These are phyloP conservation scores for Paramormyrops kingsleyae DNA, from an alignment of 2,113 vertebrate genomes.

Conservation along the genomic window DNA sequence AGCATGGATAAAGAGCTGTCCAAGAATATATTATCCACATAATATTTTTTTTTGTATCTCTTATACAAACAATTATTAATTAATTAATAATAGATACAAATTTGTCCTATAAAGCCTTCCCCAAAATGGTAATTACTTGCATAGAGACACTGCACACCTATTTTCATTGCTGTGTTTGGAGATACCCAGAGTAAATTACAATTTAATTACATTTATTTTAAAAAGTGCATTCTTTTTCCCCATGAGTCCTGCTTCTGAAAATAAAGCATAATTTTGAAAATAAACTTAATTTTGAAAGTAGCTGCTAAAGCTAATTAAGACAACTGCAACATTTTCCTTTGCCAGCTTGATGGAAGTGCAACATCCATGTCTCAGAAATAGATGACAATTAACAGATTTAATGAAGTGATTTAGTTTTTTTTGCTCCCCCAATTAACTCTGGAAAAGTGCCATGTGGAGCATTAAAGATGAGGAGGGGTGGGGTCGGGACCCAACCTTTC, in stretches of 20 bases:
- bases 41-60: neutral
- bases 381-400: neutral
- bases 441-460: neutral
- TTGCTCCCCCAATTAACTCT: neutral
- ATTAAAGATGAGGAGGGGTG: neutral
- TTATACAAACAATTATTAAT: neutral
- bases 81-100: neutral
- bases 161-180: neutral
- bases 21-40: neutral
- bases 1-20: neutral
- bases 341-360: neutral
- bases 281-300: neutral
- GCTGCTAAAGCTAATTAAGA: neutral
- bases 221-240: neutral
- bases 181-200: neutral
- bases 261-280: neutral
- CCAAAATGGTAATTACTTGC: neutral
- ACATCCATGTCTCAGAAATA: neutral
- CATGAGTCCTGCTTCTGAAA: neutral
- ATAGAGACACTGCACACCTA: neutral
- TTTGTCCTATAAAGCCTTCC: neutral
- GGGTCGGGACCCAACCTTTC: neutral
- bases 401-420: neutral
- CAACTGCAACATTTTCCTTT: neutral
- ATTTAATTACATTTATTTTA: neutral